Evolutionary conservation across 2,888 invertebrate genomes (phyloP), one percentile per base, ranked within the genome.

Genomic region (Cheilosia urbana): DNA sequence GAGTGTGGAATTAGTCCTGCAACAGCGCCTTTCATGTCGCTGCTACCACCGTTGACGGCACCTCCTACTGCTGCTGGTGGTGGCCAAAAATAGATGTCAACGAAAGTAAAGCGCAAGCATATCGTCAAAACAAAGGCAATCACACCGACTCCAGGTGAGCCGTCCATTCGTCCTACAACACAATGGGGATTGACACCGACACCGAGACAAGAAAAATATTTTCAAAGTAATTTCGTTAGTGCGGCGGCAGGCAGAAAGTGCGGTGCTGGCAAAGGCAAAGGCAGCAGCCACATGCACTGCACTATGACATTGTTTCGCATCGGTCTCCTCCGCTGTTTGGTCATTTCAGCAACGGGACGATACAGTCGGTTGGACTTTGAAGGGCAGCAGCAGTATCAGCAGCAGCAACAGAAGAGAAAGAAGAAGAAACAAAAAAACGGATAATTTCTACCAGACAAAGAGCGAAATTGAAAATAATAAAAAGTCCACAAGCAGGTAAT

Each of bases 401-500:
- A 11, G 1, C 13, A 11, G 15, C 49, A 30, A 68, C 4, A 40
- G 21, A 21, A 40, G 7, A 49, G 45, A 71, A 69, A 27, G 7
- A 6, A 27, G 6, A 27, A 27, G 4, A 24, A 21, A 21, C 1
- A 27, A 45, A 55, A 62, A 63, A 24, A 15, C 37, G 24, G 62
- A 55, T 84, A 76, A 81, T 85, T 81, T 72, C 66, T 17, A 42
- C 72, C 80, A 85, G 81, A 85, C 80, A 77, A 81, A 85, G 81
- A 80, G 71, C 55, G 55, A 72, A 79, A 80, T 80, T 71, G 85
- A 76, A 75, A 80, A 85, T 76, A 85, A 75, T 80, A 81, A 81
- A 81, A 76, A 81, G 76, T 81, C 80, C 71, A 76, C 80, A 72
- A 72, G 81, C 81, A 75, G 87, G 85, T 87, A 88, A 88, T 80